phyloP scores from a whole-genome alignment of 2,113 vertebrate species.

The Albula glossodonta region DNA sequence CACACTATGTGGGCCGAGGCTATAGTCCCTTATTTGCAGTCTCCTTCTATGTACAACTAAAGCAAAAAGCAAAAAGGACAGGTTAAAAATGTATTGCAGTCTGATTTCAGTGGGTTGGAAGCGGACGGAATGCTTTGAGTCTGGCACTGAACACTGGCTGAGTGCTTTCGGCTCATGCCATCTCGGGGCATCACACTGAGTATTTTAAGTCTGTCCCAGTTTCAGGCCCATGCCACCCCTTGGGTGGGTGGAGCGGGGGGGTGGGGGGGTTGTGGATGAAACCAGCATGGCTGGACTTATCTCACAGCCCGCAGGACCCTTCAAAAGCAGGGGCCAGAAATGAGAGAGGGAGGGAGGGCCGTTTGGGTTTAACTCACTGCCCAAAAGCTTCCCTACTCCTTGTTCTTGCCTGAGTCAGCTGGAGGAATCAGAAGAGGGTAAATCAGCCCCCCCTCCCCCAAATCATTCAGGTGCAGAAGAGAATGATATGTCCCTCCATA shows the following conservation, averaged over 20 bases:
- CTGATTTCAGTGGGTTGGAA: too few relatives aligned
- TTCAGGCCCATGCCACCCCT: neutral
- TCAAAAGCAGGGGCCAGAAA: slow-evolving; percentile 61
- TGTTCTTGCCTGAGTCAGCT: slow-evolving; percentile 25
- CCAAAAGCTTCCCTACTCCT: slow-evolving; percentile 39
- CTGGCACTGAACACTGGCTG: neutral
- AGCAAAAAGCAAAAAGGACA: too few relatives aligned
- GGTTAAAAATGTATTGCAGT: too few relatives aligned
- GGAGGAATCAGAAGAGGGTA: neutral
- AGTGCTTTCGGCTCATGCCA: neutral
- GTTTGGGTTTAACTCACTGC: slow-evolving; percentile 48
- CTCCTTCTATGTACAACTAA: too few relatives aligned
- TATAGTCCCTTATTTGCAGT: too few relatives aligned
- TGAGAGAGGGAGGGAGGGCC: slow-evolving; percentile 57
- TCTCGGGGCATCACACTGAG: neutral
- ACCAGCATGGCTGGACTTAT: slow-evolving; percentile 69
- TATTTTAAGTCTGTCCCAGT: neutral
- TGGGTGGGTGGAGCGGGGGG: slow-evolving; percentile 24
- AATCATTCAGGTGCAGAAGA: neutral
- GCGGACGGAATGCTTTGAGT: neutral
- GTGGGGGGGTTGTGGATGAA: slow-evolving; percentile 58
- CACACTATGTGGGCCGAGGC: too few relatives aligned
- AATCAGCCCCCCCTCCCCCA: neutral
- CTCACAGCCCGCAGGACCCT: slow-evolving; percentile 62
- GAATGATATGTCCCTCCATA: neutral